These are phyloP conservation scores for Cylloceria caligata DNA, from an alignment of 2,888 invertebrate species.

Conservation along the genomic window DNA sequence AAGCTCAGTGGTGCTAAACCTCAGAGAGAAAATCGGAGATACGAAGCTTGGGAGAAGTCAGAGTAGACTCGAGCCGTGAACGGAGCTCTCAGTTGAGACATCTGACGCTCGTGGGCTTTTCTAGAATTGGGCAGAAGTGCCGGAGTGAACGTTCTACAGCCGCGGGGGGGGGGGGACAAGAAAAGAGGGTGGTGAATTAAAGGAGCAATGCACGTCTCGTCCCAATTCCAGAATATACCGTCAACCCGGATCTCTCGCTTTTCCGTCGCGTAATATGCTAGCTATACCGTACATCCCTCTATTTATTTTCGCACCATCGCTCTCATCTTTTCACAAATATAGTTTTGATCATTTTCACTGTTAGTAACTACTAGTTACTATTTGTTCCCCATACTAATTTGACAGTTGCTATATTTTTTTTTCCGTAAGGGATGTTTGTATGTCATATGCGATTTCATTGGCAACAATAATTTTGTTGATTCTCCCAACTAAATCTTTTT, in stretches of 20 bases:
- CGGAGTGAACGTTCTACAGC: constrained; percentile 12
- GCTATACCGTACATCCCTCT: constrained; percentile 15
- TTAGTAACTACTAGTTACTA: too few species aligned
- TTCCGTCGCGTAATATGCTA: constrained; percentile 39
- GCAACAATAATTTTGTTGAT: too few species aligned
- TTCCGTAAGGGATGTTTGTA: too few species aligned
- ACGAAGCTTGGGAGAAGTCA: constrained; percentile 56
- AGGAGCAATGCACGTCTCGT: constrained; percentile 61
- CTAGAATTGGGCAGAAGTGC: constrained; percentile 57
- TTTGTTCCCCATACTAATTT: too few species aligned
- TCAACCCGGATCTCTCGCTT: constrained; percentile 19
- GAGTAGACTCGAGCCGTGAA: constrained; percentile 46
- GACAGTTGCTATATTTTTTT: too few species aligned
- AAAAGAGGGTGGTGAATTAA: constrained; percentile 59
- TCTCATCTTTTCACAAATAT: background rate
- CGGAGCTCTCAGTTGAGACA: constrained; percentile 60
- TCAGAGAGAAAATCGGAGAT: constrained; percentile 36
- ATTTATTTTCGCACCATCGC: background rate
- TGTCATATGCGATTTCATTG: too few species aligned
- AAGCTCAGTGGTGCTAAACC: constrained; percentile 45
- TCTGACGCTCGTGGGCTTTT: constrained; percentile 64
- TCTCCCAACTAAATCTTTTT: too few species aligned
- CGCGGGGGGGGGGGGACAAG: background rate
- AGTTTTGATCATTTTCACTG: background rate
- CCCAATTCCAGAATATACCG: constrained; percentile 63